phyloP scores from a whole-genome alignment of 2,888 invertebrate species.

The Abrostola tripartita region DNA sequence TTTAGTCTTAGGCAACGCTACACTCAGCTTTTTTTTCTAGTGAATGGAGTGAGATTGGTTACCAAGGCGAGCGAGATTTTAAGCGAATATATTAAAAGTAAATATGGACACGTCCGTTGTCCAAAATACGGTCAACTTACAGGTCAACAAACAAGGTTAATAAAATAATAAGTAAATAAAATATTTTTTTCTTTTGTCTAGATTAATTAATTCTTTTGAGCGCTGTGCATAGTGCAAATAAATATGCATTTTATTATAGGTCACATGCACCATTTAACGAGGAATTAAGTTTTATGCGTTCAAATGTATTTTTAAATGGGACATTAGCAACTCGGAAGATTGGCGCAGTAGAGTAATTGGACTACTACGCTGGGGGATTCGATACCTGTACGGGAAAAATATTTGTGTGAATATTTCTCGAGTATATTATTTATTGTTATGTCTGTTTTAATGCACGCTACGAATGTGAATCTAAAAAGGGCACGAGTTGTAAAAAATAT shows the following conservation, averaged over 20 bases:
- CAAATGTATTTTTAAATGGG: no score
- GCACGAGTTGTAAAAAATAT: no score
- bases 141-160: slow-evolving; percentile 41
- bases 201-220: slow-evolving; percentile 11
- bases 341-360: no score
- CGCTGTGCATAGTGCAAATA: slow-evolving; percentile 25
- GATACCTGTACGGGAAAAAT: no score
- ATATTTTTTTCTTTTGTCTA: slow-evolving; percentile 15
- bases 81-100: slow-evolving; percentile 37
- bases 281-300: no score
- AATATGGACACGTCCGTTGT: slow-evolving; percentile 30
- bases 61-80: slow-evolving; percentile 50
- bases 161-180: slow-evolving; percentile 25
- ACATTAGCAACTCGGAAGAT: no score
- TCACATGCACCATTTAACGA: background rate
- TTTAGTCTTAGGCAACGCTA: slow-evolving; percentile 36
- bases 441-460: no score
- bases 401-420: no score
- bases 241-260: slow-evolving; percentile 21
- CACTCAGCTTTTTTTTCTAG: slow-evolving; percentile 36
- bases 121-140: slow-evolving; percentile 19
- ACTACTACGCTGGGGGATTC: no score
- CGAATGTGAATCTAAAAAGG: no score
- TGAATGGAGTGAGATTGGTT: slow-evolving; percentile 41
- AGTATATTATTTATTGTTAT: no score